phyloP scores from a whole-genome alignment of 2,797 vertebrate genomes.

The Distichodus sexfasciatus region DNA sequence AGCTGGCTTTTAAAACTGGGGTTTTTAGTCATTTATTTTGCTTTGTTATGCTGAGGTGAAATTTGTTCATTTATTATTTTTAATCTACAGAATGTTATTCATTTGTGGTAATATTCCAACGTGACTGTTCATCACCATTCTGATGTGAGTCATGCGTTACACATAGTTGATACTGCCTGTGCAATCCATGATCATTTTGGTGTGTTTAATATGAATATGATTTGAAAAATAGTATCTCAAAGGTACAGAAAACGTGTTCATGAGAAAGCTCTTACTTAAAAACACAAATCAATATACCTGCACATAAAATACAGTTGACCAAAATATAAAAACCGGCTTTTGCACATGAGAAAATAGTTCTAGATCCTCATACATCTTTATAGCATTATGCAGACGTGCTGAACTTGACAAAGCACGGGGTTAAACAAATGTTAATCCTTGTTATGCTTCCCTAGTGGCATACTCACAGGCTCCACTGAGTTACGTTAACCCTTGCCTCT shows the following conservation, averaged over 20 bases:
- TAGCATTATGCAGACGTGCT: slow-evolving; percentile 28
- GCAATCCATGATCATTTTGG: background rate
- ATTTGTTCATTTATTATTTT: background rate
- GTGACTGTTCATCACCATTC: background rate
- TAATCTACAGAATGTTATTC: slow-evolving; percentile 1
- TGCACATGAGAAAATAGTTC: background rate
- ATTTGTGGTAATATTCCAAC: slow-evolving; percentile 5
- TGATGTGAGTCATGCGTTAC: background rate
- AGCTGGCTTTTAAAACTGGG: background rate
- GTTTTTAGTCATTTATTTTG: slow-evolving; percentile 4
- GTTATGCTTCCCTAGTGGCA: slow-evolving; percentile 34
- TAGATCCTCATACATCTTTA: background rate
- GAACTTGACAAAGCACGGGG: slow-evolving; percentile 36
- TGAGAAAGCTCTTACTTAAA: no score
- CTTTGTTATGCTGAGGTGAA: background rate
- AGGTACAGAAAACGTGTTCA: no score
- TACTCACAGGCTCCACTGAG: slow-evolving; percentile 42
- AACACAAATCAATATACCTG: no score
- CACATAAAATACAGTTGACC: no score
- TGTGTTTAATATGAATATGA: no score
- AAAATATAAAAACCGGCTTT: background rate
- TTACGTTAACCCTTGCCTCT: slow-evolving; percentile 53
- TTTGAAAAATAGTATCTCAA: no score
- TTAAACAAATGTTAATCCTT: slow-evolving; percentile 36
- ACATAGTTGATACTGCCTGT: background rate